Conservation (phyloP, 1,140 invertebrate genomes). For the Arctopsyche grandis region DNA sequence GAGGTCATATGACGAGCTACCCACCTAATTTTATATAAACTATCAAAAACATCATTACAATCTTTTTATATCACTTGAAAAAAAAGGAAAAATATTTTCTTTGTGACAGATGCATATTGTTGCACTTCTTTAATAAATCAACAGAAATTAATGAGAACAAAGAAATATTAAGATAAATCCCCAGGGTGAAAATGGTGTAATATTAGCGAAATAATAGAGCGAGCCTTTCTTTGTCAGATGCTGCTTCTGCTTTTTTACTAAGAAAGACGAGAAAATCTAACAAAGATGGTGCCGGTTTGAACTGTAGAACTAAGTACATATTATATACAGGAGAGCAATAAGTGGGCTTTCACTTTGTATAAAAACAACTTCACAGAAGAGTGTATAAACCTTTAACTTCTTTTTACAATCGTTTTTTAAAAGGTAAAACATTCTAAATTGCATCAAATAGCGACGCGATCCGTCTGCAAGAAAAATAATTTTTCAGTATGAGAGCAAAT, state of each 20-base stretch:
- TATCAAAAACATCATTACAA: no score
- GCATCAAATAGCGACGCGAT: no score
- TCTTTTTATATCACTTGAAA: no score
- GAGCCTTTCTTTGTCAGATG: slow-evolving; percentile 1
- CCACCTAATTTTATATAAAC: no score
- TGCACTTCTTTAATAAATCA: slow-evolving; percentile 29
- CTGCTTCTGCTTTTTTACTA: not conserved
- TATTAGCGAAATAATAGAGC: slow-evolving; percentile 28
- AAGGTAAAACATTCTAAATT: no score
- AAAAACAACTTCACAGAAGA: no score
- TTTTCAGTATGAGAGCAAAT: not conserved
- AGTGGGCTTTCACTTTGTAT: not conserved
- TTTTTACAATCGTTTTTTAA: no score
- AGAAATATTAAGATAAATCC: slow-evolving; percentile 3
- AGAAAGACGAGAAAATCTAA: not conserved
- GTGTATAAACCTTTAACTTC: no score
- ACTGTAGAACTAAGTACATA: not conserved
- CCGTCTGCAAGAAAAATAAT: no score
- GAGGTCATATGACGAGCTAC: no score
- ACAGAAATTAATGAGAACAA: slow-evolving; percentile 44
- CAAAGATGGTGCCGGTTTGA: slow-evolving; percentile 5
- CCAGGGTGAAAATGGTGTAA: not conserved
- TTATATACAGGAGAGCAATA: not conserved
- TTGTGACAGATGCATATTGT: not conserved
- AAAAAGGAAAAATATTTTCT: no score